Evolutionary conservation across 1,140 invertebrate species (phyloP).

Genomic region (Conopomorpha cramerella): DNA sequence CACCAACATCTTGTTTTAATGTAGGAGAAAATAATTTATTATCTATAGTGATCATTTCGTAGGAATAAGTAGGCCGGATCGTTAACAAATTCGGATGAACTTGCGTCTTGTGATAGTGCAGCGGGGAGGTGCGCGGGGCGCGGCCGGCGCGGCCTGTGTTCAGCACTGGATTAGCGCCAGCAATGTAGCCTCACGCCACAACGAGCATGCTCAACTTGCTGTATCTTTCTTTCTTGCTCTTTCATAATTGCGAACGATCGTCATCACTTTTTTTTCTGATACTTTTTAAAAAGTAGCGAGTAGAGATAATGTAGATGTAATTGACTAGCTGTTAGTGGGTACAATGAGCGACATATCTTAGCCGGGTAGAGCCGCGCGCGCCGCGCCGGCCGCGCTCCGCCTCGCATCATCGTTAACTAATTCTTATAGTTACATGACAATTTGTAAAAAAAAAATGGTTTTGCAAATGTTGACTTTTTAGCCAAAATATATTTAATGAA

Average conservation of each 20-base stretch:
- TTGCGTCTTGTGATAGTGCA: slow-evolving; percentile 51
- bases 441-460: slow-evolving; percentile 54
- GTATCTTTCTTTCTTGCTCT: slow-evolving; percentile 11
- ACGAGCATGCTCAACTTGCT: slow-evolving; percentile 19
- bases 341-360: slow-evolving; percentile 36
- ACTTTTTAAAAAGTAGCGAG: no score
- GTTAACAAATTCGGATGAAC: slow-evolving; percentile 53
- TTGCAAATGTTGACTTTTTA: slow-evolving; percentile 61
- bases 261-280: no score
- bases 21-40: slow-evolving; percentile 58
- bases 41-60: slow-evolving; percentile 56
- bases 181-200: slow-evolving; percentile 17
- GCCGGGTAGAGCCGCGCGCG: slow-evolving; percentile 18
- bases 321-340: no score
- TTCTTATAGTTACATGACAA: slow-evolving; percentile 58
- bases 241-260: no score
- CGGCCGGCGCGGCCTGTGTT: no score
- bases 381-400: slow-evolving; percentile 20
- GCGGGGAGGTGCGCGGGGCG: slow-evolving; percentile 17
- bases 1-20: slow-evolving; percentile 48
- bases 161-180: no score
- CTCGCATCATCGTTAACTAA: slow-evolving; percentile 51
- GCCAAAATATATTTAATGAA: slow-evolving; percentile 58
- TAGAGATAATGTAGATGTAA: no score
- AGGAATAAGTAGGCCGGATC: slow-evolving; percentile 53